Evolutionary conservation across 2,113 vertebrate species (phyloP).

Genomic region (Brevimyrus niger): DNA sequence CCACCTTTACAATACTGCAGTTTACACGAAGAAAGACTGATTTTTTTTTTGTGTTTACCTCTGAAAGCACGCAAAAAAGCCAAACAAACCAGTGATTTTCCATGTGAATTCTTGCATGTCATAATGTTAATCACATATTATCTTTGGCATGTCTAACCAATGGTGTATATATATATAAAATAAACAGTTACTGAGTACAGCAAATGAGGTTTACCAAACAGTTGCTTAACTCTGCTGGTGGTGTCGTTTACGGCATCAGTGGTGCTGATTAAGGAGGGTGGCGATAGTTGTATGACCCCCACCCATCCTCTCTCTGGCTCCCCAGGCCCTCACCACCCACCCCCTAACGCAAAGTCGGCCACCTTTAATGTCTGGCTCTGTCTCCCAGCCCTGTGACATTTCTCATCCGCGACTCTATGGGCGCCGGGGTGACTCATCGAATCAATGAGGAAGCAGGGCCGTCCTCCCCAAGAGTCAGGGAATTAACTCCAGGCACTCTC

Average conservation of each 20-base stretch:
- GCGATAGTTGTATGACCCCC: neutral
- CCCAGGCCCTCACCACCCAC: neutral
- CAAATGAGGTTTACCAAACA: neutral
- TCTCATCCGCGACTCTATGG: constrained; percentile 55
- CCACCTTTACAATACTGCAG: neutral
- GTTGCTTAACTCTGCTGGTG: neutral
- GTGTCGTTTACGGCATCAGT: neutral
- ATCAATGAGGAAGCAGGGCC: constrained; percentile 56
- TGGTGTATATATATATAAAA: neutral
- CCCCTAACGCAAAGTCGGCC: neutral
- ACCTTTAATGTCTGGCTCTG: constrained; percentile 18
- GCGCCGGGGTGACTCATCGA: constrained; percentile 59
- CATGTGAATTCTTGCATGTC: neutral
- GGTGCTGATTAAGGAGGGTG: neutral
- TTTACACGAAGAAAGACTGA: neutral
- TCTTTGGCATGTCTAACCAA: neutral
- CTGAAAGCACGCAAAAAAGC: neutral
- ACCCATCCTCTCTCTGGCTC: neutral
- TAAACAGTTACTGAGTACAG: neutral
- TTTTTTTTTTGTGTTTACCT: neutral
- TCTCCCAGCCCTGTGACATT: constrained; percentile 48
- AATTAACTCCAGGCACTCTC: constrained; percentile 44
- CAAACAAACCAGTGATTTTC: neutral
- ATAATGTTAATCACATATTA: neutral
- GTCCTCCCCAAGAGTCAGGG: constrained; percentile 29